Conservation (phyloP, 2,113 vertebrate genomes). For the Gymnobelideus leadbeateri region DNA sequence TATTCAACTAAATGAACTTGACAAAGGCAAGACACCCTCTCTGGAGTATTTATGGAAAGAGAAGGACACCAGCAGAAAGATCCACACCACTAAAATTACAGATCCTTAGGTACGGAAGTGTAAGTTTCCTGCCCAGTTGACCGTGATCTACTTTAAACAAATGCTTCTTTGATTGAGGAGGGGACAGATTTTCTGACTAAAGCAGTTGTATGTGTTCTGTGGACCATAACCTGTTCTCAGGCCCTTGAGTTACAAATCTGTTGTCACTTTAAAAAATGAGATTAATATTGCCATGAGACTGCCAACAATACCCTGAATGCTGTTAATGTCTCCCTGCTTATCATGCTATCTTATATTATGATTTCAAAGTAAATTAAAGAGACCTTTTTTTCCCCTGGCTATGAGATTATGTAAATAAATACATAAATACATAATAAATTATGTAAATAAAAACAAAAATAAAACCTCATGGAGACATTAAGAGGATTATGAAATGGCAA, state of each 20-base stretch:
- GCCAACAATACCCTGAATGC: fast-evolving
- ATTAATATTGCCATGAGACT: no score
- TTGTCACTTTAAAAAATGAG: no score
- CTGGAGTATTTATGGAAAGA: no score
- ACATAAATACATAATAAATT: no score
- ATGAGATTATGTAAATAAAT: fast-evolving
- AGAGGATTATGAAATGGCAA: no score
- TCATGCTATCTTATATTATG: not conserved
- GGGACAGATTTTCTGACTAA: not conserved
- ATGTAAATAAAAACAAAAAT: fast-evolving
- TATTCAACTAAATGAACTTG: no score
- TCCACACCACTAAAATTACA: not conserved
- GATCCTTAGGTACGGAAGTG: not conserved
- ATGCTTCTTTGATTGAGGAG: not conserved
- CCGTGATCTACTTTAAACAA: not conserved
- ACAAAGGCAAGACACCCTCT: no score
- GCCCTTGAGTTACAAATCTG: not conserved
- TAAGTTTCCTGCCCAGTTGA: not conserved
- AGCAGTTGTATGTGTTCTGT: not conserved
- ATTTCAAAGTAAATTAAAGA: not conserved
- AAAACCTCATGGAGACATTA: not conserved
- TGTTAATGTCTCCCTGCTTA: not conserved
- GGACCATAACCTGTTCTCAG: not conserved
- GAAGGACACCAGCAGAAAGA: not conserved
- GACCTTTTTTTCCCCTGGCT: fast-evolving